A percentile compares a stretch with the other conserved stretches of the same genome.
Evolutionary conservation across 1,140 invertebrate species (phyloP).

Genomic region (Melanaphis sacchari): DNA sequence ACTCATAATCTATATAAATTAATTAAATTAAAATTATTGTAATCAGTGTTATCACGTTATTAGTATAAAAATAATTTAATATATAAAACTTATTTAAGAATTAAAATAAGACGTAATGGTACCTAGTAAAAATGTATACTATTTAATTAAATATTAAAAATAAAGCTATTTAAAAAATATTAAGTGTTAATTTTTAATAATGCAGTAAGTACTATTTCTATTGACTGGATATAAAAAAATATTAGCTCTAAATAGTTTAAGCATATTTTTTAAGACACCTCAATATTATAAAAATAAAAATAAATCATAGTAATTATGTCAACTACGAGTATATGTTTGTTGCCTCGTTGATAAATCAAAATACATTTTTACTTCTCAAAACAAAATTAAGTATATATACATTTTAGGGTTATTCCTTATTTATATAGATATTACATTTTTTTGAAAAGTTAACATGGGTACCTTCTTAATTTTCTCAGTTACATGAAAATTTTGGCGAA

Average conservation of each 20-base stretch:
- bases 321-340: neutral
- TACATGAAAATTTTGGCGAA: too few relatives aligned
- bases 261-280: neutral
- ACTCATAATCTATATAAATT: neutral
- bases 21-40: neutral
- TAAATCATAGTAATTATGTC: neutral
- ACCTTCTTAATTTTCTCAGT: too few relatives aligned
- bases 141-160: neutral
- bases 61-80: neutral
- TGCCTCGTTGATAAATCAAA: neutral
- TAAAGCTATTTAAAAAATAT: neutral
- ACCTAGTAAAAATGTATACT: neutral
- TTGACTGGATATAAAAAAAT: neutral
- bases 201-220: neutral
- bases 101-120: neutral
- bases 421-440: too few relatives aligned
- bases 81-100: neutral
- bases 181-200: neutral
- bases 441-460: too few relatives aligned
- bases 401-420: too few relatives aligned
- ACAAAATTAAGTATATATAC: neutral
- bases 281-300: neutral
- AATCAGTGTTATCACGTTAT: neutral
- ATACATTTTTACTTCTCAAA: neutral
- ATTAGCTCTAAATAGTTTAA: neutral